These are phyloP conservation scores for Sebastolobus alascanus DNA, from an alignment of 2,797 vertebrate genomes.

Conservation along the genomic window DNA sequence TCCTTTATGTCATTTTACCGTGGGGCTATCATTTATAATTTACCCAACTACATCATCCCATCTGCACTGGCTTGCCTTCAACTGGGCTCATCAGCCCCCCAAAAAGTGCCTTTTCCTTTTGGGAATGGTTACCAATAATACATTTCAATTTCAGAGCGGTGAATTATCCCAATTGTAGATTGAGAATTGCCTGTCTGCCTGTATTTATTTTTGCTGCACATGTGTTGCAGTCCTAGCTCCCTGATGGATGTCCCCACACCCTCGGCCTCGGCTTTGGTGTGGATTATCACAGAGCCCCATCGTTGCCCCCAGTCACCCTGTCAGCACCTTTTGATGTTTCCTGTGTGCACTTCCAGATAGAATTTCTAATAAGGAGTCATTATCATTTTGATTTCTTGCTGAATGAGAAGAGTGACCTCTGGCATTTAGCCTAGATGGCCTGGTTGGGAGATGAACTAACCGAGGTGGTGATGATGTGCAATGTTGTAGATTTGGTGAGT, in stretches of 20 bases:
- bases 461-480: slow-evolving; percentile 44
- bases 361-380: slow-evolving; percentile 85
- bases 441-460: slow-evolving; percentile 52
- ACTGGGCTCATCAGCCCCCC: slow-evolving; percentile 70
- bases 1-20: slow-evolving; percentile 81
- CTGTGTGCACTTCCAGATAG: slow-evolving; percentile 80
- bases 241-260: slow-evolving; percentile 67
- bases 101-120: slow-evolving; percentile 76
- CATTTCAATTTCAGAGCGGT: slow-evolving; percentile 80
- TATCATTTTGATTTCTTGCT: slow-evolving; percentile 85
- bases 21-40: slow-evolving; percentile 85
- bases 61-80: slow-evolving; percentile 75
- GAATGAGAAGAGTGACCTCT: slow-evolving; percentile 81
- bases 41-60: slow-evolving; percentile 71
- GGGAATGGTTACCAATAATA: slow-evolving; percentile 80
- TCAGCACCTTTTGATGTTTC: slow-evolving; percentile 85
- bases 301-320: slow-evolving; percentile 70
- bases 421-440: slow-evolving; percentile 72
- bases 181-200: slow-evolving; percentile 68
- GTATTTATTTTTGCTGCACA: slow-evolving; percentile 81
- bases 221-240: slow-evolving; percentile 62
- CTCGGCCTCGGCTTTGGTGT: slow-evolving; percentile 80
- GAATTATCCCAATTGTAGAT: slow-evolving; percentile 83
- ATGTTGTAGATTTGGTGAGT: slow-evolving; percentile 31
- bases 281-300: slow-evolving; percentile 79